Conservation (phyloP, 2,113 vertebrate species). For the Microcebus lehilahytsara region DNA sequence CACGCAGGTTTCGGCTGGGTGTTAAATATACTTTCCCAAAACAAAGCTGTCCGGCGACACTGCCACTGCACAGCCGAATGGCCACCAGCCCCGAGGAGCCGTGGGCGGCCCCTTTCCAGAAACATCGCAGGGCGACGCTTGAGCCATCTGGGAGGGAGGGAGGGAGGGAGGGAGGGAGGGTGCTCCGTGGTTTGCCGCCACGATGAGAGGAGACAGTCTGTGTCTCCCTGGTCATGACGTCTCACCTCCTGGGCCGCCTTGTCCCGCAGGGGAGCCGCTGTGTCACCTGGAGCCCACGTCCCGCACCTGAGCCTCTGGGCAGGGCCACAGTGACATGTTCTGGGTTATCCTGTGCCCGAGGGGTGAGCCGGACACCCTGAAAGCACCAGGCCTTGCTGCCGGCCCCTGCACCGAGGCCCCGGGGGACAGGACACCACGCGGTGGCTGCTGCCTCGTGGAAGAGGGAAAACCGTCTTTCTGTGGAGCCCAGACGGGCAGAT, state of each 20-base stretch:
- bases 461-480: no score
- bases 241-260: not conserved
- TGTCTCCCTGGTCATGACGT: fast-evolving
- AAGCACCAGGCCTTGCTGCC: no score
- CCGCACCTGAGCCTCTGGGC: not conserved
- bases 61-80: fast-evolving
- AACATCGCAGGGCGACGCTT: no score
- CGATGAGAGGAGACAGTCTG: fast-evolving
- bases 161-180: no score
- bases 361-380: not conserved
- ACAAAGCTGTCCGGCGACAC: fast-evolving
- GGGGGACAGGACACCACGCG: fast-evolving
- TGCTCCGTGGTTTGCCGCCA: fast-evolving
- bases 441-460: fast-evolving
- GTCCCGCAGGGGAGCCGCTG: not conserved
- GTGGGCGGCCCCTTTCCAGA: fast-evolving
- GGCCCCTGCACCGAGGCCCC: not conserved
- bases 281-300: not conserved
- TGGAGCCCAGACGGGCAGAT: not conserved
- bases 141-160: not conserved
- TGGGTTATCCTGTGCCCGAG: not conserved
- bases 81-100: fast-evolving
- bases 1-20: no score
- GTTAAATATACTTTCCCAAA: not conserved
- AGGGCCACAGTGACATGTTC: not conserved